Percentiles rank a stretch among this genome's conserved stretches.
These are phyloP conservation scores for Coilia nasus DNA, from an alignment of 2,797 vertebrate genomes.

Conservation along the genomic window DNA sequence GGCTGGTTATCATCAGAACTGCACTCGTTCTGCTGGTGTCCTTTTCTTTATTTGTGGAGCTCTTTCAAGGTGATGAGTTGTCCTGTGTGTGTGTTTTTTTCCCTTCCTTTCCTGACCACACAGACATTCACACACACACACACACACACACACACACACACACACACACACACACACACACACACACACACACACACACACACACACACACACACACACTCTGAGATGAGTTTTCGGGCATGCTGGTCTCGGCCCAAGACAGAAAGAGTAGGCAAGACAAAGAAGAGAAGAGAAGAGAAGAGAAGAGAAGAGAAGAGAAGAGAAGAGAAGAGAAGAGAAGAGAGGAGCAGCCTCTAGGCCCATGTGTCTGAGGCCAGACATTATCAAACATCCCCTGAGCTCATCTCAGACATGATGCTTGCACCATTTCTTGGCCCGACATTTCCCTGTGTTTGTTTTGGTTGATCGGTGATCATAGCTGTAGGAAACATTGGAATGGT, in stretches of 20 bases:
- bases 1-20: neutral
- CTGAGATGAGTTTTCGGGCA: neutral
- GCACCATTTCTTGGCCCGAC: too few relatives aligned
- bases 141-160: too few relatives aligned
- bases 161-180: too few relatives aligned
- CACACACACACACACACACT: neutral
- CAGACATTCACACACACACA: too few relatives aligned
- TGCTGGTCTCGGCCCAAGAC: neutral
- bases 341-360: neutral
- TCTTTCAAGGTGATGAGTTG: neutral
- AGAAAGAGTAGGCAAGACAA: neutral
- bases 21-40: neutral
- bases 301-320: neutral
- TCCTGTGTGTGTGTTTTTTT: neutral
- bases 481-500: too few relatives aligned
- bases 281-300: neutral
- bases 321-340: neutral
- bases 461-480: too few relatives aligned
- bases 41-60: conserved; percentile 16
- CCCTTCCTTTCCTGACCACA: neutral
- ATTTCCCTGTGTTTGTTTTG: too few relatives aligned
- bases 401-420: too few relatives aligned
- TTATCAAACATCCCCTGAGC: too few relatives aligned
- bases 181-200: too few relatives aligned
- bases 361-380: neutral